Conservation (phyloP, 2,113 vertebrate species). For the Dromiciops gliroides region DNA sequence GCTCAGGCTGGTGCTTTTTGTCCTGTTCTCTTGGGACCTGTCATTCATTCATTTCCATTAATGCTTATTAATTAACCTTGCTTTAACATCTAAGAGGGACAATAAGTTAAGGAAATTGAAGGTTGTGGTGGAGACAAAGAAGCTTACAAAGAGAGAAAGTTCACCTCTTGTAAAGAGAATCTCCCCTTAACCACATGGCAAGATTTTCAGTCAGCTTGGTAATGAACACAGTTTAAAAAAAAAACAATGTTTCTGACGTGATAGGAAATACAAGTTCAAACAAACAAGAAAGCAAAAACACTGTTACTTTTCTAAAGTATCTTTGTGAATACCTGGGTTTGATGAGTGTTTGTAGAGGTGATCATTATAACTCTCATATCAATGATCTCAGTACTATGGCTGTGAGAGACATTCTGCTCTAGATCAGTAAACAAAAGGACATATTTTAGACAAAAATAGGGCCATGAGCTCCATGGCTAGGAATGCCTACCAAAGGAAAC, state of each 20-base stretch:
- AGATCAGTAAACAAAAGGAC: background rate
- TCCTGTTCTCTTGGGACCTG: background rate
- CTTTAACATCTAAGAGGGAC: background rate
- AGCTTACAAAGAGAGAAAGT: background rate
- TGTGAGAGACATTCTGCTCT: background rate
- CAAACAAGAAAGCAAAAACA: background rate
- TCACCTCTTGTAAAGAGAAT: background rate
- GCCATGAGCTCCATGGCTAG: background rate
- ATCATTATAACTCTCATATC: background rate
- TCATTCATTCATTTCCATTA: constrained; percentile 1
- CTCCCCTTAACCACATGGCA: background rate
- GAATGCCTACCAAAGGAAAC: background rate
- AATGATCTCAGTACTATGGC: background rate
- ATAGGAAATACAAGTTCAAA: background rate
- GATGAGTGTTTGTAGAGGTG: background rate
- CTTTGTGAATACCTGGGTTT: background rate
- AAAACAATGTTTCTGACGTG: background rate
- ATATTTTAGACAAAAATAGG: background rate
- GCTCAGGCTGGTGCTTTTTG: background rate
- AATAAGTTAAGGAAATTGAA: background rate
- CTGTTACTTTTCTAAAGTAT: background rate
- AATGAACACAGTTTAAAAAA: background rate
- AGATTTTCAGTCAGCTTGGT: background rate
- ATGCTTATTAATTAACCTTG: constrained; percentile 1
- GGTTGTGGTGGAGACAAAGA: background rate